A percentile compares a stretch with the other conserved stretches of the same genome.
These are phyloP conservation scores for Rhinogobius similis DNA, from an alignment of 2,113 vertebrate species.

Conservation along the genomic window DNA sequence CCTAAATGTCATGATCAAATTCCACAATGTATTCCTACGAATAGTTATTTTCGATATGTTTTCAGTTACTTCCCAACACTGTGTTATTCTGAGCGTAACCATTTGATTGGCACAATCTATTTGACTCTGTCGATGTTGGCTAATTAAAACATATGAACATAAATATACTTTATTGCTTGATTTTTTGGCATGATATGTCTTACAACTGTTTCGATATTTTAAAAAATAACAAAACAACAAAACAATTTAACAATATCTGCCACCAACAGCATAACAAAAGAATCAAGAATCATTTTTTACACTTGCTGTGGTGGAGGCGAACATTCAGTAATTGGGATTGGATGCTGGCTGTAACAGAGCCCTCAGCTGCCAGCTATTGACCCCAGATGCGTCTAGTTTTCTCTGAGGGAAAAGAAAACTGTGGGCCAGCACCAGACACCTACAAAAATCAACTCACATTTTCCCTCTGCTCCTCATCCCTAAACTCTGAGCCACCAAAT, in stretches of 20 bases:
- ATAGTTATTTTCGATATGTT: too few relatives aligned
- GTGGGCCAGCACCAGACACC: constrained; percentile 10
- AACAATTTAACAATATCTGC: not conserved
- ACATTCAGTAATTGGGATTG: constrained; percentile 46
- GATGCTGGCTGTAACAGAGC: constrained; percentile 52
- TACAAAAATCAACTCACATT: constrained; percentile 10
- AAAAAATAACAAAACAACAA: too few relatives aligned
- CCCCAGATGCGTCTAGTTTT: constrained; percentile 54
- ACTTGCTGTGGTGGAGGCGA: constrained; percentile 24
- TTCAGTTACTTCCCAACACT: too few relatives aligned
- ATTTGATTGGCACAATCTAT: too few relatives aligned
- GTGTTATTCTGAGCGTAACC: too few relatives aligned
- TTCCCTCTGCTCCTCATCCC: constrained; percentile 18
- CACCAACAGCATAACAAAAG: constrained; percentile 16
- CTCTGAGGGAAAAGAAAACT: constrained; percentile 40
- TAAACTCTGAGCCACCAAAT: constrained; percentile 52
- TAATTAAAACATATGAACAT: too few relatives aligned
- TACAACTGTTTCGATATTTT: too few relatives aligned
- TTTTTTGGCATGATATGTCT: too few relatives aligned
- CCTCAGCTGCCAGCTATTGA: constrained; percentile 69
- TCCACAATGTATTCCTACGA: too few relatives aligned
- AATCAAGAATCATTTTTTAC: constrained; percentile 50
- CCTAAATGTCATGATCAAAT: too few relatives aligned
- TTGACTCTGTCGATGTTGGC: too few relatives aligned
- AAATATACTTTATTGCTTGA: too few relatives aligned